These are phyloP conservation scores for Clarias platycephalus DNA, from an alignment of 2,797 vertebrate species.

Conservation along the genomic window DNA sequence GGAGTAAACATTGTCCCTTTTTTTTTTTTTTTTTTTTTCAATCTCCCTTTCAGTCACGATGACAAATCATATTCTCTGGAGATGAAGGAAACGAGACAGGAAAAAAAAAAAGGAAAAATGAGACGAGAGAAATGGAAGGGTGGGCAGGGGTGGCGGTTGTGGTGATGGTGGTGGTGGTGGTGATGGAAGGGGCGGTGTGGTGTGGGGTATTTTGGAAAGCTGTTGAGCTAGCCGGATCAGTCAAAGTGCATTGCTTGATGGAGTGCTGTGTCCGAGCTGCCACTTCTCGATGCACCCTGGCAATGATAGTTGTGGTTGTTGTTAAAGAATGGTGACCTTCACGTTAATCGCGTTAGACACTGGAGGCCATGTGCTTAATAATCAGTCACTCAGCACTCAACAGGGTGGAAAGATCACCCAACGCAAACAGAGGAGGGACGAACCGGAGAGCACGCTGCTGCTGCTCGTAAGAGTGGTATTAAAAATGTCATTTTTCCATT, in stretches of 20 bases:
- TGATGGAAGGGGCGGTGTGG: constrained; percentile 33
- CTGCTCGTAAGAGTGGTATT: constrained; percentile 19
- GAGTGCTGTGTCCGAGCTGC: constrained; percentile 70
- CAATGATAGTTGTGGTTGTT: constrained; percentile 72
- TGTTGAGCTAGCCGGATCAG: constrained; percentile 64
- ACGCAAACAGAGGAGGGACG: constrained; percentile 39
- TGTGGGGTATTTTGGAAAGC: constrained; percentile 60
- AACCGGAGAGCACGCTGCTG: constrained; percentile 29
- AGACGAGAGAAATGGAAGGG: constrained; percentile 33
- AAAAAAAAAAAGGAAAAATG: constrained; percentile 47
- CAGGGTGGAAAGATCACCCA: constrained; percentile 49
- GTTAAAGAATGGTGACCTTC: constrained; percentile 75
- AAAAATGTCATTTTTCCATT: constrained; percentile 27
- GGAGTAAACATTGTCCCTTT: constrained; percentile 62
- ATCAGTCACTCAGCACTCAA: constrained; percentile 58
- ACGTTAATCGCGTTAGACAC: constrained; percentile 69
- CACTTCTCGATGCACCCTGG: constrained; percentile 45
- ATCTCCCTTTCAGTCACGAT: constrained; percentile 75
- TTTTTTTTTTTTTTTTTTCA: constrained; percentile 64
- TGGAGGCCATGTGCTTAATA: constrained; percentile 68
- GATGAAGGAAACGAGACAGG: constrained; percentile 65
- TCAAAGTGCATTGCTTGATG: constrained; percentile 66
- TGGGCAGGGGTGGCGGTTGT: constrained; percentile 32
- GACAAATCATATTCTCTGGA: constrained; percentile 79
- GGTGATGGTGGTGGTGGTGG: constrained; percentile 42